Evolutionary conservation across 2,797 vertebrate genomes (phyloP).

Genomic region (Acanthis flammea): DNA sequence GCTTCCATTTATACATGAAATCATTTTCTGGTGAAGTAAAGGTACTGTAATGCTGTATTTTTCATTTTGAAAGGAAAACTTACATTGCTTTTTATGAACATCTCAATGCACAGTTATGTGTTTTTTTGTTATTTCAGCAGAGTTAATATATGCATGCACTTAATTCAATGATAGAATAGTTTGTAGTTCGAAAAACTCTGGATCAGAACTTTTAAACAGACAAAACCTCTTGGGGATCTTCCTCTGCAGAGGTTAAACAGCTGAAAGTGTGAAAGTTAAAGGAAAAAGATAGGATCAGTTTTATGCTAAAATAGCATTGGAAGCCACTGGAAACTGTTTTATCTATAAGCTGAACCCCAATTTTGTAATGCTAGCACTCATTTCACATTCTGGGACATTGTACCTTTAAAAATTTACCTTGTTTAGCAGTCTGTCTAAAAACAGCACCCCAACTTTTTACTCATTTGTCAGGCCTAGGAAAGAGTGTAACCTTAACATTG

Average conservation of each 20-base stretch:
- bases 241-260: background rate
- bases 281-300: background rate
- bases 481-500: background rate
- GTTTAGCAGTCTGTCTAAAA: background rate
- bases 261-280: background rate
- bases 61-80: slow-evolving; percentile 6
- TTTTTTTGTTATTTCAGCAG: background rate
- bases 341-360: background rate
- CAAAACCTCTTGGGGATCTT: background rate
- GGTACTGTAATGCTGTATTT: background rate
- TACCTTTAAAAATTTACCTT: background rate
- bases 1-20: background rate
- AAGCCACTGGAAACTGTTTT: background rate
- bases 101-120: background rate
- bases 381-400: background rate
- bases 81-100: background rate
- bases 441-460: background rate
- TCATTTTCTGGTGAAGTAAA: background rate
- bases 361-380: background rate
- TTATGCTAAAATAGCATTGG: background rate
- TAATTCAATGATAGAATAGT: background rate
- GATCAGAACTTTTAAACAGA: background rate
- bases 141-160: background rate
- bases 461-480: background rate
- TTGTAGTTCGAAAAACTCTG: background rate